Evolutionary conservation across 2,888 invertebrate species (phyloP).

Genomic region (Physocephala rufipes): DNA sequence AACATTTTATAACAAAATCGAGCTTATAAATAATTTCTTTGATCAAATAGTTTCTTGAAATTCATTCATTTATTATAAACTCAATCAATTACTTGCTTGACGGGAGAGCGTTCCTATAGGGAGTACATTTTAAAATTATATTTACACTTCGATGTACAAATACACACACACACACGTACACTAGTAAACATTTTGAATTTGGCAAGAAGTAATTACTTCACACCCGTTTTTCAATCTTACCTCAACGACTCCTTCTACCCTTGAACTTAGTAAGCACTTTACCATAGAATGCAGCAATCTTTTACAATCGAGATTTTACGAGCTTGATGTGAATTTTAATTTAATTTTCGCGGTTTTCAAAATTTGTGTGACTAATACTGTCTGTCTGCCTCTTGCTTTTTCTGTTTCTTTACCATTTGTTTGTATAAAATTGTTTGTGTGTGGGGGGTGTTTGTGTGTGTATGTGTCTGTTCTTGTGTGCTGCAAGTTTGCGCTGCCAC

Average conservation of each 20-base stretch:
- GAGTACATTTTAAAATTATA: conserved; percentile 12
- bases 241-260: background rate
- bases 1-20: too few species aligned
- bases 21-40: conserved; percentile 25
- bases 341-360: conserved; percentile 60
- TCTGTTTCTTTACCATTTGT: too few species aligned
- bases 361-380: conserved; percentile 45
- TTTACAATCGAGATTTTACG: conserved; percentile 2
- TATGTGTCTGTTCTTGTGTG: conserved; percentile 43
- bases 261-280: background rate
- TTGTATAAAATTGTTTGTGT: conserved; percentile 38
- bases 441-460: conserved; percentile 43
- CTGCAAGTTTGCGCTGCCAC: conserved; percentile 45
- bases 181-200: background rate
- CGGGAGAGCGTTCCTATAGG: background rate
- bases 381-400: conserved; percentile 43
- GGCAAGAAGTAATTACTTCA: conserved; percentile 12
- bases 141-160: conserved; percentile 19
- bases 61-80: conserved; percentile 15
- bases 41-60: conserved; percentile 23
- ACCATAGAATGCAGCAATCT: too few species aligned
- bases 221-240: background rate
- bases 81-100: conserved; percentile 13
- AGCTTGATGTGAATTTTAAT: conserved; percentile 54
- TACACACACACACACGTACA: conserved; percentile 3